phyloP scores from a whole-genome alignment of 2,113 vertebrate genomes.

The Stigmatopora argus region DNA sequence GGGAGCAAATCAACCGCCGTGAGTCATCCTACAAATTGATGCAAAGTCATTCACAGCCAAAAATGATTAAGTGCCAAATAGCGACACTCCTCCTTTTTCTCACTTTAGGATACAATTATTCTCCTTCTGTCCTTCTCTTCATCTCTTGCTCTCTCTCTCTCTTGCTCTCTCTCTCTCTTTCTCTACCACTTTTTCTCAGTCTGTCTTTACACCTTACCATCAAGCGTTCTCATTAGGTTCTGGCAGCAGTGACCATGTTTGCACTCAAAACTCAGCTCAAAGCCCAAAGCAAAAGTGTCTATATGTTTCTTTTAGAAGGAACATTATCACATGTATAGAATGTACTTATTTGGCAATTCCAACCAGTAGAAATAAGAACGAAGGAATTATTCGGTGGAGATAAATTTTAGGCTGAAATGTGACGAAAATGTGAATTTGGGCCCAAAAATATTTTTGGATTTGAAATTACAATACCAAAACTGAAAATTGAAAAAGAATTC shows the following conservation, averaged over 20 bases:
- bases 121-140: conserved; percentile 37
- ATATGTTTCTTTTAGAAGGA: not conserved
- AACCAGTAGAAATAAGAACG: not conserved
- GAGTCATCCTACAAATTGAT: conserved; percentile 63
- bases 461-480: too few species aligned
- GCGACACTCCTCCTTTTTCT: conserved; percentile 47
- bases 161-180: conserved; percentile 1
- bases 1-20: conserved; percentile 54
- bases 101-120: conserved; percentile 47
- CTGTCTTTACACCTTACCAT: conserved; percentile 30
- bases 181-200: conserved; percentile 9
- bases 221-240: conserved; percentile 9
- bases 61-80: conserved; percentile 49
- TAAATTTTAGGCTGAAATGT: too few species aligned
- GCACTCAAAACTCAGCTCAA: not conserved
- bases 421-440: too few species aligned
- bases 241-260: not conserved
- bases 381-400: too few species aligned
- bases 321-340: not conserved
- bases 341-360: not conserved
- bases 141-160: not conserved
- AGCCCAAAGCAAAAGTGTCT: not conserved
- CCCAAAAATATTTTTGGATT: too few species aligned
- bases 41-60: conserved; percentile 64
- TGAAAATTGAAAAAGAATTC: too few species aligned